Base-by-base conservation (phyloP, 2,797 vertebrate species). In the Pangasius mekongensis region DNA sequence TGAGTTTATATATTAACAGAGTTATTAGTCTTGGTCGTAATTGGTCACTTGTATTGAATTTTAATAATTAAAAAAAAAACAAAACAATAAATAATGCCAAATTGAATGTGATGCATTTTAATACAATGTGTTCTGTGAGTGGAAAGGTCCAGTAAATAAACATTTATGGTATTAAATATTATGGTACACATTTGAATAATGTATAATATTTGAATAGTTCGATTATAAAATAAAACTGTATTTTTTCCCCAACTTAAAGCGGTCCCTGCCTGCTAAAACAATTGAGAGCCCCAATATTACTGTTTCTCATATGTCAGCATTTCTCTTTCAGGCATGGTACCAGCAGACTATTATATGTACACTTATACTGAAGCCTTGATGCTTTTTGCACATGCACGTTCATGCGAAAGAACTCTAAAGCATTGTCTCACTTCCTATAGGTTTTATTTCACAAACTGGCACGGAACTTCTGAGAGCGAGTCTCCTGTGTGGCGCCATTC, bases 391-490 rank as follows among this genome's bases (percentile, higher is more conserved):
- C 10, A 49, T 10, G 30, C 14, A 66, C 8, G 54, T 22, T 77
- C 54, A 27, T 69, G 71, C 83, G 73, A 2, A 49, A 52, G 24
- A 56, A 16, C 66, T 64, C 64, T 62, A 67, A 36, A 83, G 7
- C 22, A 4, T 54, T 78, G 30, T 22, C 24, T 78, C 36, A 87
- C 56, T 90, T n/a, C 54, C 67, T 3, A 77, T 91, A 99, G 98
- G 88, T 99, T 97, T 91, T 98, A 99, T 93, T 99, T 99, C 91
- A 97, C 95, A 90, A 99, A 99, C 93, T 99, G 99, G 99, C 99
- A 99, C 0, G 97, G 99, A n/a, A 98, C 97, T 67, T 98, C 95
- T 11, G 98, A 99, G 90, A 96, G 91, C 0, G 97, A 99, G 84
- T 96, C 97, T 88, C 96, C 96, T 0, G 98, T 99, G 82, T 99